Base-by-base conservation (phyloP, 2,797 vertebrate genomes). In the Pipistrellus kuhlii region DNA sequence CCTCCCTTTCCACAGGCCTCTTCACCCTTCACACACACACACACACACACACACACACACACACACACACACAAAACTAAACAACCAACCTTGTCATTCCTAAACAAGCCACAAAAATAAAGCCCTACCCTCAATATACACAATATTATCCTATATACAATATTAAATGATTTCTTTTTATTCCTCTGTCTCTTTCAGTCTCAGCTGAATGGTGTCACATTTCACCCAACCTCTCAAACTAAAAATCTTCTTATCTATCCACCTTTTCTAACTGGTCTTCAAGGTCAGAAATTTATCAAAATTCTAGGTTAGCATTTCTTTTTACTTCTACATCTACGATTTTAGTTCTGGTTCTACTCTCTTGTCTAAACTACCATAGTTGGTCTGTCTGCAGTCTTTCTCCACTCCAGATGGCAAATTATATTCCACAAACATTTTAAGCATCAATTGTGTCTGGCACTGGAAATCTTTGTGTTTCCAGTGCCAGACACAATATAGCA, bases 131-230 rank as follows among this genome's bases (percentile, higher is more conserved):
- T 30, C 12, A 62, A 62, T 62, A 62, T 62, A 62, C 57, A 62
- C 12, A 62, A 30, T 62, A 30, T 27, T 62, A 62, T 27, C 57
- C 12, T 62, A 62, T 27, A 59, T 27, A 53, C 46, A 87, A 30
- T 41, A 87, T 76, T 83, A 82, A 82, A 71, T 69, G 48, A 44
- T 75, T n/a, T 81, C 77, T 53, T 86, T 73, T 57, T 62, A 62
- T 13, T 88, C 48, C 72, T 81, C n/a, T 48, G 57, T 57, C 15
- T 66, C 48, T 94, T 80, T 88, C 11, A 80, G 64, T 78, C 32
- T 93, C 78, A 84, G n/a, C 57, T 88, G 38, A 91, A 95, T 73
- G 38, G 64, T 87, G 32, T 91, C 48, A 51, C n/a, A 89, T 73
- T 88, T 84, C 27, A 88, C 57, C 35, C 51, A 82, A 8, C 84